Conservation (phyloP, 2,113 vertebrate species). For the Laticauda laticaudata region DNA sequence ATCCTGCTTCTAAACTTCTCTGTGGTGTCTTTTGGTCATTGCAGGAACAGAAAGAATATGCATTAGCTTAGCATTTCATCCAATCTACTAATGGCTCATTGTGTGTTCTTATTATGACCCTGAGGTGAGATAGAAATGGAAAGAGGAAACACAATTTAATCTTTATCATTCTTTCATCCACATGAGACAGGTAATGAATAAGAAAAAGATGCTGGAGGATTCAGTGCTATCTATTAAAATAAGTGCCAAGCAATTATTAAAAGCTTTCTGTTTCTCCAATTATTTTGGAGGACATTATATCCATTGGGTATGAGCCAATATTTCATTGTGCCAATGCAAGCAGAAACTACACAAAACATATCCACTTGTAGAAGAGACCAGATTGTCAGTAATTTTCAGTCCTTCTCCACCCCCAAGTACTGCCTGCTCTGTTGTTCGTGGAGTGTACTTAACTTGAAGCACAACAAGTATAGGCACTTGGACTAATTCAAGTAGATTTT, state of each 20-base stretch:
- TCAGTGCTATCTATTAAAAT: neutral
- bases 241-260: neutral
- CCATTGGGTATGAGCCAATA: neutral
- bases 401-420: neutral
- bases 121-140: neutral
- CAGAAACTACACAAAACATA: neutral
- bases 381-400: neutral
- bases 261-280: neutral
- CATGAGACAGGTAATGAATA: neutral
- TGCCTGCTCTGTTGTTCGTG: neutral
- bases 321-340: neutral
- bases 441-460: neutral
- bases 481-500: neutral
- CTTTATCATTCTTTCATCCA: neutral
- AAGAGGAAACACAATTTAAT: neutral
- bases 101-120: neutral
- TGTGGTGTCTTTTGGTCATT: neutral
- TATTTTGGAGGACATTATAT: neutral
- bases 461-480: neutral
- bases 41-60: neutral
- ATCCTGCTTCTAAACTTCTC: neutral
- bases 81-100: neutral
- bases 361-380: neutral
- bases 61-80: neutral
- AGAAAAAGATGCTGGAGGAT: neutral